Conservation (phyloP, 2,888 invertebrate species). For the Heliconius ethilla region DNA sequence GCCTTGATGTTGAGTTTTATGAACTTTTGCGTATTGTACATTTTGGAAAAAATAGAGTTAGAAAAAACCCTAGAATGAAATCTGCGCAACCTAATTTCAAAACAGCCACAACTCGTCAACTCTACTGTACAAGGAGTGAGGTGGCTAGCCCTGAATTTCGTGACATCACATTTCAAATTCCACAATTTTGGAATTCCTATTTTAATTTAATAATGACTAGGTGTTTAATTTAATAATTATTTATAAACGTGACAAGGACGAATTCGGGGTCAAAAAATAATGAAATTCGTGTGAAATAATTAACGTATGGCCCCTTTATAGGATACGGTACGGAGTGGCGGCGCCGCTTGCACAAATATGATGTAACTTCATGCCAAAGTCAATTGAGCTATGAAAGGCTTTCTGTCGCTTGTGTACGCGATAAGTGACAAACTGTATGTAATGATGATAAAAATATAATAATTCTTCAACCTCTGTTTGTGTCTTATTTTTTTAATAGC, state of each 20-base stretch:
- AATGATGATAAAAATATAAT: slow-evolving; percentile 73
- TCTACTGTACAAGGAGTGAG: no score
- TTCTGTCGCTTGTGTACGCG: slow-evolving; percentile 78
- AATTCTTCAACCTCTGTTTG: slow-evolving; percentile 70
- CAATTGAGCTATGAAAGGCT: slow-evolving; percentile 81
- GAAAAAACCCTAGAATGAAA: no score
- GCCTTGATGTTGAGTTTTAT: neutral
- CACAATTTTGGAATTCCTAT: neutral
- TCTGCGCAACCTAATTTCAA: no score
- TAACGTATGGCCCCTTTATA: slow-evolving; percentile 35
- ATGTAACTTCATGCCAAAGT: slow-evolving; percentile 81
- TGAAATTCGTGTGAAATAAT: neutral
- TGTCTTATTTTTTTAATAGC: slow-evolving; percentile 27
- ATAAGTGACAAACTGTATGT: slow-evolving; percentile 79
- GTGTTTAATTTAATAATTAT: neutral
- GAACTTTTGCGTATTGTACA: no score
- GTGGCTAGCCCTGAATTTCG: neutral
- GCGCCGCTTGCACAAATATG: slow-evolving; percentile 71
- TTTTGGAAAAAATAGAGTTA: no score
- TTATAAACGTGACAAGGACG: neutral
- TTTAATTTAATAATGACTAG: neutral
- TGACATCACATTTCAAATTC: neutral
- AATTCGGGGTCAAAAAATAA: no score
- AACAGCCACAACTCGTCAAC: no score
- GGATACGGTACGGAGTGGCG: slow-evolving; percentile 45